Evolutionary conservation across 2,888 invertebrate species (phyloP).

Genomic region (Steromphala cineraria): DNA sequence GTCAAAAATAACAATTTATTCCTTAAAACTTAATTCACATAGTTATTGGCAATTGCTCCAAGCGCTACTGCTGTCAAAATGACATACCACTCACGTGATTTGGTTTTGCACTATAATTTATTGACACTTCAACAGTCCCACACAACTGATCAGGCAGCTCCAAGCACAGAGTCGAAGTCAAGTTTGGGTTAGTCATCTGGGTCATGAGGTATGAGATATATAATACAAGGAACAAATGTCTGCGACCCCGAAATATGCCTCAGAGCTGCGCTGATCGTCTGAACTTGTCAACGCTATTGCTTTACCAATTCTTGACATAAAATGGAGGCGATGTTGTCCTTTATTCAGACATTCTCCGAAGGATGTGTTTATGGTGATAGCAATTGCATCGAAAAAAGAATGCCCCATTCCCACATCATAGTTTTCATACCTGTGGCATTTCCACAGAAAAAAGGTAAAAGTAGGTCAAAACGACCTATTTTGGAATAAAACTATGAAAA

Average conservation of each 20-base stretch:
- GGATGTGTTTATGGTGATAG: background rate
- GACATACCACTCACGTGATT: background rate
- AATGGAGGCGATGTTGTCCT: background rate
- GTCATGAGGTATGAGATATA: background rate
- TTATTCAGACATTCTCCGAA: background rate
- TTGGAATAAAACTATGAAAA: slow-evolving; percentile 7
- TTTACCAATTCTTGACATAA: background rate
- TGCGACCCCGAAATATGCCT: background rate
- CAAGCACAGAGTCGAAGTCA: background rate
- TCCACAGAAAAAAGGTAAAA: slow-evolving; percentile 5
- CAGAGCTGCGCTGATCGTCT: background rate
- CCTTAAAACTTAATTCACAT: too few relatives aligned
- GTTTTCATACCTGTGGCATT: background rate
- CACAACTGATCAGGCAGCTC: background rate
- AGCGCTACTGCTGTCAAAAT: background rate
- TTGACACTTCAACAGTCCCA: slow-evolving; percentile 6
- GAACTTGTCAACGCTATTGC: background rate
- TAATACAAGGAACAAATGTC: background rate
- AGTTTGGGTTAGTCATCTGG: background rate
- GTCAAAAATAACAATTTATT: too few relatives aligned
- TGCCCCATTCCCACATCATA: background rate
- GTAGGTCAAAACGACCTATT: slow-evolving; percentile 3
- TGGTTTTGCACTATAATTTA: slow-evolving; percentile 6
- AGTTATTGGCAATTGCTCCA: background rate
- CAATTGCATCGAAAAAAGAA: background rate